Percentiles rank a stretch among this genome's conserved stretches.
Evolutionary conservation across 2,888 invertebrate species (phyloP).

Genomic region (Scaeva pyrastri): DNA sequence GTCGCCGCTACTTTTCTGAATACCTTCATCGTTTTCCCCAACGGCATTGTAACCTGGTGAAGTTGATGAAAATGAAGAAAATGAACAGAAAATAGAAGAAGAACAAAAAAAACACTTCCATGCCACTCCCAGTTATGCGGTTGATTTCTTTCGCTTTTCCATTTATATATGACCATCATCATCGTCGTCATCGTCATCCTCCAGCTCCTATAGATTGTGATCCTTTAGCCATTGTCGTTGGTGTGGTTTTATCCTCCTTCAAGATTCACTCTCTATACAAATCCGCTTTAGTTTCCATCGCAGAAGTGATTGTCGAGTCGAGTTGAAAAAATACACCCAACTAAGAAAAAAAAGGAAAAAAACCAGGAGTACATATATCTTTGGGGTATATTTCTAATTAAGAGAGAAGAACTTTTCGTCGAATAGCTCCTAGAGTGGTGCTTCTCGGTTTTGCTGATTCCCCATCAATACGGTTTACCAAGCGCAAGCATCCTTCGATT

Average conservation of each 20-base stretch:
- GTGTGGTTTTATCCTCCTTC: constrained; percentile 39
- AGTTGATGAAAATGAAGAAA: constrained; percentile 36
- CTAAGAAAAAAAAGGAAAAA: constrained; percentile 13
- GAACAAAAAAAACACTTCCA: constrained; percentile 48
- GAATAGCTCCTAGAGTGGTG: constrained; percentile 67
- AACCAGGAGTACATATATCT: constrained; percentile 55
- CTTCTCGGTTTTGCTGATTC: constrained; percentile 68
- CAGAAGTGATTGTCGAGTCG: constrained; percentile 8
- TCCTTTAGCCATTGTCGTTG: constrained; percentile 13
- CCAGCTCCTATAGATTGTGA: background rate
- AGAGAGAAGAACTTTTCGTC: constrained; percentile 73
- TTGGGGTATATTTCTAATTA: constrained; percentile 75
- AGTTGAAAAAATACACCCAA: too few relatives aligned
- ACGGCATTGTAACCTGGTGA: constrained; percentile 20
- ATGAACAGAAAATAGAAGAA: background rate
- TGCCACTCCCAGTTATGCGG: constrained; percentile 67
- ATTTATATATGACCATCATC: constrained; percentile 65
- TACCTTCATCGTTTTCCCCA: background rate
- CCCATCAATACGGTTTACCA: constrained; percentile 74
- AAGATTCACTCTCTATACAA: constrained; percentile 19
- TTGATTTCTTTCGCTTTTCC: constrained; percentile 73
- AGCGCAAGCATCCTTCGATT: constrained; percentile 52
- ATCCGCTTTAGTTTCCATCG: constrained; percentile 37
- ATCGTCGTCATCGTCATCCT: constrained; percentile 26
- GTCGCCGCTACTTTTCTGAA: constrained; percentile 32